Conservation (phyloP, 2,797 vertebrate species). For the Hafferia zeledoni region DNA sequence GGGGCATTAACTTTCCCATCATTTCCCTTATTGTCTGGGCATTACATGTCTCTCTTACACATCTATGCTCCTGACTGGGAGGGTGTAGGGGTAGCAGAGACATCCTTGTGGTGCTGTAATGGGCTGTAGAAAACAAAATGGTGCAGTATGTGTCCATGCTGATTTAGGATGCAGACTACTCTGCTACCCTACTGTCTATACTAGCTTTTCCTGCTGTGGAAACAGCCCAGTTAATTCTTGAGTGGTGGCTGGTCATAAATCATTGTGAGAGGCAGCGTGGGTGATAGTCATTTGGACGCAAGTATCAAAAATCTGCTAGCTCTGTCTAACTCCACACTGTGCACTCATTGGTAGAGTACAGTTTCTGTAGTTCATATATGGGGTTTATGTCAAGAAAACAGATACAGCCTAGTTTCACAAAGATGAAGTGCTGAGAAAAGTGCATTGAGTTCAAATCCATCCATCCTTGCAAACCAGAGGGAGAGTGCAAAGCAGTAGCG, state of each 20-base stretch:
- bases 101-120: neutral
- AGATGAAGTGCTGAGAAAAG: neutral
- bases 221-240: neutral
- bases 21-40: neutral
- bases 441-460: neutral
- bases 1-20: neutral
- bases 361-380: neutral
- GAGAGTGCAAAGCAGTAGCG: neutral
- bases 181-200: neutral
- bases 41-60: neutral
- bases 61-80: neutral
- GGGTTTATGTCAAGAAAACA: neutral
- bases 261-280: neutral
- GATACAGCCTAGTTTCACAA: neutral
- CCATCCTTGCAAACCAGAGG: neutral
- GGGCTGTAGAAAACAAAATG: neutral
- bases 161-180: neutral
- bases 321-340: neutral
- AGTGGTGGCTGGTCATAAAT: neutral
- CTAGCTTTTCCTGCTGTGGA: neutral
- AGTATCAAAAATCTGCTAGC: neutral
- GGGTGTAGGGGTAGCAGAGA: neutral
- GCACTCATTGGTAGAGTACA: neutral
- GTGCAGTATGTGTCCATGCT: neutral
- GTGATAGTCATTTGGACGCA: neutral